Base-by-base conservation (phyloP, 2,888 invertebrate species). In the Argyresthia albistria region DNA sequence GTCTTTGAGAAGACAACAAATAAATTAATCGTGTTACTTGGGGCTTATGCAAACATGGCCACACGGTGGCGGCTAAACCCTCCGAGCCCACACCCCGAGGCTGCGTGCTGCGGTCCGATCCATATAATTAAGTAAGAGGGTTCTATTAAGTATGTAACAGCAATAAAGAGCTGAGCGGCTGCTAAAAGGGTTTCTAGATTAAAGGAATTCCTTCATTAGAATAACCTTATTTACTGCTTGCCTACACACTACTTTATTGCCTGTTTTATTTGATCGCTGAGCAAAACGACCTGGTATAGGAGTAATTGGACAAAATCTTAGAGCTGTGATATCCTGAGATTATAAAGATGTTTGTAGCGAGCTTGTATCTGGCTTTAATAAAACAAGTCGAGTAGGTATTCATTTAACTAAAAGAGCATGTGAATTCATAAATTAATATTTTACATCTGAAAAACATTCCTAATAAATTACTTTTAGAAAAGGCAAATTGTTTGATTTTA, bases 81-180 rank as follows among this genome's bases (percentile, higher is more conserved):
- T 74, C 64, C 60, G 25, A 62, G 59, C 62, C 64, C 59, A 61
- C 58, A 62, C 65, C 63, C 64, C 60, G 63, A 61, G 58, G 62
- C 65, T 63, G 64, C 60, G 62, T 66, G 63, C 62, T 67, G 69
- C 63, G 67, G 73, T 68, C 67, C 73, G 73, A 70, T 75, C 69
- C 78, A 76, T 76, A 81, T 84, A 83, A 84, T 84, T 83, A 83
- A 83, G 73, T 77, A 81, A 79, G 69, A 77, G 80, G 79, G 76
- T 74, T 76, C 72, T 76, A 80, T 81, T 78, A 82, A 80, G 78
- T 76, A 81, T 82, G 80, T 80, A 81, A 75, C 72, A 78, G 78
- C 75, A 76, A 82, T 81, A 80, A 77, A 77, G 70, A 67, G 66
- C 57, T 63, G 62, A 70, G 71, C 70, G 64, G 63, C 70, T 68